A percentile compares a stretch with the other conserved stretches of the same genome.
Evolutionary conservation across 1,140 invertebrate genomes (phyloP).

Genomic region (Dinothrombium tinctorium): DNA sequence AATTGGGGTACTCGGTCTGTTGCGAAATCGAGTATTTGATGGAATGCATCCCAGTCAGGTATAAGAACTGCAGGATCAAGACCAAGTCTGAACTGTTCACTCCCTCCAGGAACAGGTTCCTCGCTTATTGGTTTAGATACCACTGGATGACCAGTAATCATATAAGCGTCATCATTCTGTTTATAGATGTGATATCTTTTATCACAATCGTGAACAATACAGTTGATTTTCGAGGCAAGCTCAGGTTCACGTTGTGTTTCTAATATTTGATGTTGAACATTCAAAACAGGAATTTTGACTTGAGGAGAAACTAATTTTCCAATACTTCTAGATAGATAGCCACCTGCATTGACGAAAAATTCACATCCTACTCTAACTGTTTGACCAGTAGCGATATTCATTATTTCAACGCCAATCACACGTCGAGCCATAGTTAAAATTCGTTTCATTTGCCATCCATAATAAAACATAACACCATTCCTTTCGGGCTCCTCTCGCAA

Average conservation of each 20-base stretch:
- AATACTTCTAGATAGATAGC: slow-evolving; percentile 27
- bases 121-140: too few relatives aligned
- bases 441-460: slow-evolving; percentile 4
- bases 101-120: too few relatives aligned
- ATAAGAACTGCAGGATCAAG: too few relatives aligned
- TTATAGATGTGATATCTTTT: slow-evolving; percentile 15
- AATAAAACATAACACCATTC: slow-evolving; percentile 6
- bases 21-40: slow-evolving; percentile 58
- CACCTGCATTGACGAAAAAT: slow-evolving; percentile 33
- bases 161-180: background rate
- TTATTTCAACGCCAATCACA: too few relatives aligned
- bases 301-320: slow-evolving; percentile 22
- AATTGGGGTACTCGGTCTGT: slow-evolving; percentile 56
- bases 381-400: slow-evolving; percentile 3
- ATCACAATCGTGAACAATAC: slow-evolving; percentile 27
- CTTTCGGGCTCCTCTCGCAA: background rate
- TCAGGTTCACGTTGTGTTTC: slow-evolving; percentile 19
- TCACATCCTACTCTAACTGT: slow-evolving; percentile 20
- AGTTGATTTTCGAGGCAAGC: slow-evolving; percentile 18
- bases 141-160: slow-evolving; percentile 6
- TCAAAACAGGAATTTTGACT: slow-evolving; percentile 27
- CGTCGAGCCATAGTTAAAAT: too few relatives aligned
- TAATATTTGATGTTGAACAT: slow-evolving; percentile 30
- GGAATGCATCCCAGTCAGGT: slow-evolving; percentile 96
- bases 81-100: too few relatives aligned